These are phyloP conservation scores for Himalopsyche japonica DNA, from an alignment of 2,888 invertebrate species.

Conservation along the genomic window DNA sequence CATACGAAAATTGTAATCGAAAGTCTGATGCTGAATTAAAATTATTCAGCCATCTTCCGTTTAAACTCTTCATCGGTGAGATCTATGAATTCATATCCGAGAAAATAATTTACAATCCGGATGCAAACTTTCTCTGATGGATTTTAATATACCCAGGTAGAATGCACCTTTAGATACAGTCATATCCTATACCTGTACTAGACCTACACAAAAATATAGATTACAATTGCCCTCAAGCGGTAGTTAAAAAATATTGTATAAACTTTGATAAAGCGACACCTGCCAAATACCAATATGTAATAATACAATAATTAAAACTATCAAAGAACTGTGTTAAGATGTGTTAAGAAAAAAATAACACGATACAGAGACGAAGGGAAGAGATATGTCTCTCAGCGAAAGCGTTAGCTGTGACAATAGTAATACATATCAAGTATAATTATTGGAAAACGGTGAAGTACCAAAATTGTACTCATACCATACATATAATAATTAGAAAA, in stretches of 20 bases:
- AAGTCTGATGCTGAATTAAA: too few relatives aligned
- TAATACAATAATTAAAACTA: constrained; percentile 16
- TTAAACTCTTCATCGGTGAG: too few relatives aligned
- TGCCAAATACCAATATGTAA: constrained; percentile 14
- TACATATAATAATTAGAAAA: constrained; percentile 44
- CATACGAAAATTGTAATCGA: background rate
- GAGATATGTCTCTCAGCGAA: constrained; percentile 55
- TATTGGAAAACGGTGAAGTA: background rate
- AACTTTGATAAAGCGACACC: constrained; percentile 14
- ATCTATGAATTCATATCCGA: too few relatives aligned
- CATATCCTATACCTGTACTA: background rate
- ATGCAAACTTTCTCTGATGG: background rate
- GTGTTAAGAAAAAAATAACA: constrained; percentile 18
- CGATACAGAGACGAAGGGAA: constrained; percentile 41
- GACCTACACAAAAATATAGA: background rate
- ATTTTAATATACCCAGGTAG: background rate
- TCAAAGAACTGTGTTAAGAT: constrained; percentile 12
- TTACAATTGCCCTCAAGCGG: background rate
- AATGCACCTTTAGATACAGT: background rate
- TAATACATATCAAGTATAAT: background rate
- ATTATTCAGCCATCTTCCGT: too few relatives aligned
- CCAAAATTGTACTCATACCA: constrained; percentile 46
- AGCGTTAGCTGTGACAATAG: constrained; percentile 36
- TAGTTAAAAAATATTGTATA: background rate
- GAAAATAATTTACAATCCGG: background rate